Percentiles rank a stretch among this genome's conserved stretches.
Evolutionary conservation across 2,113 vertebrate genomes (phyloP).

Genomic region (Aramus guarauna): DNA sequence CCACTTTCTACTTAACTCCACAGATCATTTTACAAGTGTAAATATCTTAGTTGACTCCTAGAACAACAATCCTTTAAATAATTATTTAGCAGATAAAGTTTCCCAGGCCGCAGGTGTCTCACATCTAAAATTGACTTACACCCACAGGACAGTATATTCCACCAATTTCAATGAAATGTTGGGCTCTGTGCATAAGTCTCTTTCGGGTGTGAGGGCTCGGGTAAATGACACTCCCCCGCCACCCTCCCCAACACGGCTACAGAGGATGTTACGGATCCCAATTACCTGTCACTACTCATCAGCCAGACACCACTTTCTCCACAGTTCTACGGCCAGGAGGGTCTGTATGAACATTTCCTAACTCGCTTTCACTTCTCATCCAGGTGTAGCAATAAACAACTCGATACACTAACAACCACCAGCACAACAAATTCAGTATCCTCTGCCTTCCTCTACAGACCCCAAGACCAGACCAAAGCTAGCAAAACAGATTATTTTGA

Average conservation of each 20-base stretch:
- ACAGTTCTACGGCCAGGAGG: neutral
- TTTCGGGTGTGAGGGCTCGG: accelerated
- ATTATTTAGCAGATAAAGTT: neutral
- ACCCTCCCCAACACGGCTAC: neutral
- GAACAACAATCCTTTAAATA: neutral
- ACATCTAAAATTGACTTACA: neutral
- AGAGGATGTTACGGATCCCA: neutral
- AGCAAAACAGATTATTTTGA: neutral
- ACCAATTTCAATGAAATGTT: neutral
- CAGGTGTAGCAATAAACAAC: neutral
- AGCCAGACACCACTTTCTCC: neutral
- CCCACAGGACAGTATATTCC: neutral
- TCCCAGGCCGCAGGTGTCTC: neutral
- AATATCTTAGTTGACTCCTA: neutral
- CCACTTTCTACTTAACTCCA: neutral
- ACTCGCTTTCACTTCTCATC: neutral
- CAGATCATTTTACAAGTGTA: neutral
- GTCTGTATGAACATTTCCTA: neutral
- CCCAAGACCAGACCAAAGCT: neutral
- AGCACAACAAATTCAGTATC: neutral
- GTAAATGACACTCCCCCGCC: neutral
- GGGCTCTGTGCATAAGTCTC: neutral
- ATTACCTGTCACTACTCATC: neutral
- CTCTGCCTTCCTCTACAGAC: neutral
- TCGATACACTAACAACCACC: neutral